phyloP scores from a whole-genome alignment of 2,113 vertebrate species.

The Myotis brandtii region DNA sequence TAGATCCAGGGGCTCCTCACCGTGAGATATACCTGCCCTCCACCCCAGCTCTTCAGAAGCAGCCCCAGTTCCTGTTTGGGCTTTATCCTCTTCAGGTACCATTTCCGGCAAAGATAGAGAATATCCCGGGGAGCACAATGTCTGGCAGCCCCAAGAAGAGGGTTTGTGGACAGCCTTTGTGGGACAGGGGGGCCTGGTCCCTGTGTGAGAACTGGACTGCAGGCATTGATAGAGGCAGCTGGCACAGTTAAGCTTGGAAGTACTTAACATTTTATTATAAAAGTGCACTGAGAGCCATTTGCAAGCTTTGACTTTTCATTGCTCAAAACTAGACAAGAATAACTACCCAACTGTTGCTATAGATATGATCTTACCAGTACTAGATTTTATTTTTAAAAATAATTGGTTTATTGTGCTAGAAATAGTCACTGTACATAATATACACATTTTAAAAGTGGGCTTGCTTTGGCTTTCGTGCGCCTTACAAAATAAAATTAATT shows the following conservation, averaged over 20 bases:
- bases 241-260: fast-evolving
- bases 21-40: not conserved
- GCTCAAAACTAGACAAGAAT: not conserved
- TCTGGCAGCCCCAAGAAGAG: not conserved
- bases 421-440: not conserved
- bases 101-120: not conserved
- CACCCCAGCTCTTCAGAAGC: not conserved
- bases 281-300: not conserved
- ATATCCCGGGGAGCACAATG: no score
- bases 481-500: slow-evolving; percentile 52
- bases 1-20: not conserved
- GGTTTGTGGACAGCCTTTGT: no score
- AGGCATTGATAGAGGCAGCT: not conserved
- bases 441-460: not conserved
- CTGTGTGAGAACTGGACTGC: not conserved
- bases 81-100: not conserved
- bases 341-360: not conserved
- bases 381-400: slow-evolving; percentile 40
- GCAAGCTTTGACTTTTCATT: not conserved
- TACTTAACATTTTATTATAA: fast-evolving
- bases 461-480: not conserved
- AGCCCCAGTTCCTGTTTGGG: not conserved
- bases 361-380: not conserved
- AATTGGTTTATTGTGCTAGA: slow-evolving; percentile 60
- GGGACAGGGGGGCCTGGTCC: fast-evolving